phyloP scores from a whole-genome alignment of 2,888 invertebrate genomes.

The Cephus sareptanus region DNA sequence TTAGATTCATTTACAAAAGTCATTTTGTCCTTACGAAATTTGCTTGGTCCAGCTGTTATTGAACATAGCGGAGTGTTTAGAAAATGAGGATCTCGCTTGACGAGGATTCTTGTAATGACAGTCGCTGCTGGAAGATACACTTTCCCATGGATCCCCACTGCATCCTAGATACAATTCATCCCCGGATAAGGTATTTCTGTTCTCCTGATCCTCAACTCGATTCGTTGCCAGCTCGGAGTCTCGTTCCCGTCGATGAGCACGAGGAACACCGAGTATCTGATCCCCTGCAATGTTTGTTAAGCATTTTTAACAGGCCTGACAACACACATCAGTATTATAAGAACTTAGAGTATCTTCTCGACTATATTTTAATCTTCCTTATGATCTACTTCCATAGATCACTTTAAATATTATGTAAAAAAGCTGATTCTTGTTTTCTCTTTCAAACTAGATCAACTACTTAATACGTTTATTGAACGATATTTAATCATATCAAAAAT shows the following conservation, averaged over 20 bases:
- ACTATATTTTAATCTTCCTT: too few relatives aligned
- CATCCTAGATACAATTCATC: not conserved
- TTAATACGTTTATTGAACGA: too few relatives aligned
- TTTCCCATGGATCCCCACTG: not conserved
- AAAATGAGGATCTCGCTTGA: not conserved
- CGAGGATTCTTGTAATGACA: not conserved
- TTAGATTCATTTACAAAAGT: not conserved
- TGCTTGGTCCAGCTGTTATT: not conserved
- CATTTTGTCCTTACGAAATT: not conserved
- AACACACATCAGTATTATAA: not conserved
- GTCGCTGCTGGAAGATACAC: not conserved
- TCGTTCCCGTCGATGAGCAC: not conserved
- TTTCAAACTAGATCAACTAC: too few relatives aligned
- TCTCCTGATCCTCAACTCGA: not conserved
- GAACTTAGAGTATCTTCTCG: not conserved
- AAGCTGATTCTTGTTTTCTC: too few relatives aligned
- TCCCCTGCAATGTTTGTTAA: not conserved
- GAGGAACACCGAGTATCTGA: not conserved
- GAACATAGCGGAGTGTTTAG: not conserved
- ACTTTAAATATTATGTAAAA: too few relatives aligned
- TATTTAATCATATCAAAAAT: too few relatives aligned
- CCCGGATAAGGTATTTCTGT: not conserved
- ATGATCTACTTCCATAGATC: too few relatives aligned
- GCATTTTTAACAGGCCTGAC: not conserved
- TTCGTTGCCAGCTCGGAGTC: not conserved